Conservation (phyloP, 2,113 vertebrate species). For the Anarrhichthys ocellatus region DNA sequence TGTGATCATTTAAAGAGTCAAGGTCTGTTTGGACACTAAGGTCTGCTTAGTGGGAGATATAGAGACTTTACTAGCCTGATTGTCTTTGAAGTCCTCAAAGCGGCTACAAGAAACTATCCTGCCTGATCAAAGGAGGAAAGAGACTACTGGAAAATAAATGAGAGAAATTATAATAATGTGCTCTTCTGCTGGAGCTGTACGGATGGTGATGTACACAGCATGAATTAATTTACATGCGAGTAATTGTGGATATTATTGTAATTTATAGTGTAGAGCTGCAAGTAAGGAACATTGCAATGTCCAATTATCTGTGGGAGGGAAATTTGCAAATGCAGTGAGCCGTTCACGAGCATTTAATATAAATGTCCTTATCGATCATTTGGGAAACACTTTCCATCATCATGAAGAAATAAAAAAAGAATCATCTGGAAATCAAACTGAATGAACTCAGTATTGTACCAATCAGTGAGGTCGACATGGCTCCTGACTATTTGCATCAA, state of each 20-base stretch:
- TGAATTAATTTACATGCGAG: constrained; percentile 1
- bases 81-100: constrained; percentile 68
- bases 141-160: background rate
- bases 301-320: background rate
- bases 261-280: background rate
- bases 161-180: constrained; percentile 39
- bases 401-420: background rate
- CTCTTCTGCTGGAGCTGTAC: background rate
- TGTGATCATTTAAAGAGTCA: constrained; percentile 45
- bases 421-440: constrained; percentile 11
- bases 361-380: background rate
- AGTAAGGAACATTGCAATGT: background rate
- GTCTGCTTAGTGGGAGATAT: constrained; percentile 47
- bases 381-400: constrained; percentile 16
- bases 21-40: constrained; percentile 49
- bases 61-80: constrained; percentile 50
- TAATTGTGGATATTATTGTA: background rate
- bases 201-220: background rate
- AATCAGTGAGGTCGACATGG: constrained; percentile 13
- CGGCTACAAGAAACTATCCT: constrained; percentile 29
- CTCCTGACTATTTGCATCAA: constrained; percentile 23
- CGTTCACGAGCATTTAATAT: background rate
- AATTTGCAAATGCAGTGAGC: background rate
- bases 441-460: constrained; percentile 21
- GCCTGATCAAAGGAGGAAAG: constrained; percentile 54